These are phyloP conservation scores for Drosophila subpulchrella DNA, from an alignment of 1,140 invertebrate species.

Conservation along the genomic window DNA sequence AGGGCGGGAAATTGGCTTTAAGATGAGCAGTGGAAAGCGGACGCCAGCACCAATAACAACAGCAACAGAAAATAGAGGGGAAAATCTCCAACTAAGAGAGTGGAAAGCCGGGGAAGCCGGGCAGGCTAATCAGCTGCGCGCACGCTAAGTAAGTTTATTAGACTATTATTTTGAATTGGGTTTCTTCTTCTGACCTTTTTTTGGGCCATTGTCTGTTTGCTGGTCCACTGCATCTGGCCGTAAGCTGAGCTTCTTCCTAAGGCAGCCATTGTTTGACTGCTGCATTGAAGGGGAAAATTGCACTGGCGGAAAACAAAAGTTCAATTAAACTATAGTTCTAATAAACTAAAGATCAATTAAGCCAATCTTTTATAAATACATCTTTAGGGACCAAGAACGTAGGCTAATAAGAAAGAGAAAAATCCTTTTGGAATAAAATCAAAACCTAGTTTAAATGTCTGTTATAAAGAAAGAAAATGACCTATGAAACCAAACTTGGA, in stretches of 20 bases:
- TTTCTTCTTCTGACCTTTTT: slow-evolving; percentile 22
- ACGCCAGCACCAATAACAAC: slow-evolving; percentile 6
- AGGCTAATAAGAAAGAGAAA: too few relatives aligned
- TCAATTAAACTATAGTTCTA: background rate
- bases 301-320: slow-evolving; percentile 5
- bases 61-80: background rate
- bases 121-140: slow-evolving; percentile 69
- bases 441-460: too few relatives aligned
- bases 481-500: too few relatives aligned
- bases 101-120: slow-evolving; percentile 15
- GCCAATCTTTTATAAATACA: too few relatives aligned
- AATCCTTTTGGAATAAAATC: too few relatives aligned
- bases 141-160: slow-evolving; percentile 81
- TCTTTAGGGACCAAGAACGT: too few relatives aligned
- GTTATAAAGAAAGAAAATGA: too few relatives aligned
- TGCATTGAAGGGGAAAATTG: slow-evolving; percentile 16
- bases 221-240: slow-evolving; percentile 42
- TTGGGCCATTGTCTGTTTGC: slow-evolving; percentile 46
- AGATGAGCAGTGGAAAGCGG: slow-evolving; percentile 51
- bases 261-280: slow-evolving; percentile 35
- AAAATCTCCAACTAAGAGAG: slow-evolving; percentile 19
- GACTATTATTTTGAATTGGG: slow-evolving; percentile 79
- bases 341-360: too few relatives aligned
- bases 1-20: slow-evolving; percentile 71
- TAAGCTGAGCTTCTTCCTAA: slow-evolving; percentile 19